These are phyloP conservation scores for Cotesia vestalis DNA, from an alignment of 1,140 invertebrate species.

Conservation along the genomic window DNA sequence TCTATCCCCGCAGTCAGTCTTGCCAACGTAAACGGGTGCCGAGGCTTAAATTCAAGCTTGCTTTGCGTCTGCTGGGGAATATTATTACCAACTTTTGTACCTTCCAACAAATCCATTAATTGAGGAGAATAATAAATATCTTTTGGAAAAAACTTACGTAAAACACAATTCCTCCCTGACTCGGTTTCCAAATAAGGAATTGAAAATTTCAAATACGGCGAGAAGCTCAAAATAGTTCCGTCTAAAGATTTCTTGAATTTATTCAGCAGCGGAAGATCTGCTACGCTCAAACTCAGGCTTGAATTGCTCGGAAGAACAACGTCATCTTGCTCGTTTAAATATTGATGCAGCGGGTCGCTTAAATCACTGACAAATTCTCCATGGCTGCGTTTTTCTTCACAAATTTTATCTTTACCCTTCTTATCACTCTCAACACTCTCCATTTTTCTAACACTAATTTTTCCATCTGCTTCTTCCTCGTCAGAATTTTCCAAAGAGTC, in stretches of 20 bases:
- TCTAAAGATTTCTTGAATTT: slow-evolving; percentile 80
- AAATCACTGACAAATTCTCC: slow-evolving; percentile 73
- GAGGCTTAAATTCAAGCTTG: slow-evolving; percentile 50
- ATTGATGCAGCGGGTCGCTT: slow-evolving; percentile 81
- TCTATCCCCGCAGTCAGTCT: slow-evolving; percentile 74
- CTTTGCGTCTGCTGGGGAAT: slow-evolving; percentile 18
- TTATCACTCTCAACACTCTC: slow-evolving; percentile 39
- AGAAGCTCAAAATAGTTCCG: slow-evolving; percentile 81
- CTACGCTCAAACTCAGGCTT: slow-evolving; percentile 63
- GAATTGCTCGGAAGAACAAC: slow-evolving; percentile 48
- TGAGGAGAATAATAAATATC: slow-evolving; percentile 82
- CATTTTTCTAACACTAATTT: slow-evolving; percentile 3
- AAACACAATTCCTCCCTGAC: slow-evolving; percentile 77
- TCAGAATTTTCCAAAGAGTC: slow-evolving; percentile 38
- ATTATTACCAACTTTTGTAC: slow-evolving; percentile 40
- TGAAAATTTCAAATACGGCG: slow-evolving; percentile 85
- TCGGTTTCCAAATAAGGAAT: slow-evolving; percentile 91
- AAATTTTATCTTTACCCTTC: slow-evolving; percentile 50
- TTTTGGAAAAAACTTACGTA: slow-evolving; percentile 81
- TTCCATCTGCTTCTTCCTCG: slow-evolving; percentile 1
- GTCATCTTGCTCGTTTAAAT: slow-evolving; percentile 70
- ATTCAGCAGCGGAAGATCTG: slow-evolving; percentile 72
- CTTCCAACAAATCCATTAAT: slow-evolving; percentile 57
- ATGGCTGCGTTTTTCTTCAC: slow-evolving; percentile 66
- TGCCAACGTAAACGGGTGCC: slow-evolving; percentile 78